These are phyloP conservation scores for Phlogophora meticulosa DNA, from an alignment of 2,888 invertebrate species.

Conservation along the genomic window DNA sequence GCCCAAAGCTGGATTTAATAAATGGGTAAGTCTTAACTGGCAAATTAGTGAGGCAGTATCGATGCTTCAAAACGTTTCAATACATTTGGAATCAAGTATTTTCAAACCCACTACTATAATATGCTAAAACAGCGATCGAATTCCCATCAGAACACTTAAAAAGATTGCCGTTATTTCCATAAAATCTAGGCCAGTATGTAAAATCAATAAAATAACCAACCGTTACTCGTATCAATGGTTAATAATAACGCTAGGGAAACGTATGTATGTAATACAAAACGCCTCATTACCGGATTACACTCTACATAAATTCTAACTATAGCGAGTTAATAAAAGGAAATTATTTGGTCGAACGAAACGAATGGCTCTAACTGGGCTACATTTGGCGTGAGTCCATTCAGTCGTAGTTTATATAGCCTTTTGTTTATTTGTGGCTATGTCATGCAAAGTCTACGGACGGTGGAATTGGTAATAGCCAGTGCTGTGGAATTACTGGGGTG, in stretches of 20 bases:
- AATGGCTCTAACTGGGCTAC: constrained; percentile 49
- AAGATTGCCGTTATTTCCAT: constrained; percentile 40
- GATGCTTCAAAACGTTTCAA: neutral
- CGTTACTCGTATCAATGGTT: constrained; percentile 4
- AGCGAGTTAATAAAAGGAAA: constrained; percentile 45
- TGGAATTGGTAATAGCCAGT: constrained; percentile 17
- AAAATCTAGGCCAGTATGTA: constrained; percentile 35
- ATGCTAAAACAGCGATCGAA: neutral
- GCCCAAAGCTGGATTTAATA: neutral
- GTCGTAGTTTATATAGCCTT: constrained; percentile 27
- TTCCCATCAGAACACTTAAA: constrained; percentile 31
- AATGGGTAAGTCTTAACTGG: neutral
- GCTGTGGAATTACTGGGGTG: constrained; percentile 7
- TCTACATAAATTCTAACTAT: constrained; percentile 43
- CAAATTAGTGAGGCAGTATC: neutral
- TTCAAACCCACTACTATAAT: neutral
- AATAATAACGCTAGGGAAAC: constrained; percentile 26
- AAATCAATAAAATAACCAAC: constrained; percentile 47
- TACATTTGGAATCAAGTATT: constrained; percentile 6
- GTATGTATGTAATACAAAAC: constrained; percentile 18
- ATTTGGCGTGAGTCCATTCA: constrained; percentile 54
- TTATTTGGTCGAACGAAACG: constrained; percentile 48
- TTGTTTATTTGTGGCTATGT: constrained; percentile 40
- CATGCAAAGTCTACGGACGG: constrained; percentile 31
- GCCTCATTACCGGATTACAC: constrained; percentile 23